Evolutionary conservation across 2,888 invertebrate species (phyloP), one percentile per base, ranked within the genome.

Genomic region (Bembecia ichneumoniformis): DNA sequence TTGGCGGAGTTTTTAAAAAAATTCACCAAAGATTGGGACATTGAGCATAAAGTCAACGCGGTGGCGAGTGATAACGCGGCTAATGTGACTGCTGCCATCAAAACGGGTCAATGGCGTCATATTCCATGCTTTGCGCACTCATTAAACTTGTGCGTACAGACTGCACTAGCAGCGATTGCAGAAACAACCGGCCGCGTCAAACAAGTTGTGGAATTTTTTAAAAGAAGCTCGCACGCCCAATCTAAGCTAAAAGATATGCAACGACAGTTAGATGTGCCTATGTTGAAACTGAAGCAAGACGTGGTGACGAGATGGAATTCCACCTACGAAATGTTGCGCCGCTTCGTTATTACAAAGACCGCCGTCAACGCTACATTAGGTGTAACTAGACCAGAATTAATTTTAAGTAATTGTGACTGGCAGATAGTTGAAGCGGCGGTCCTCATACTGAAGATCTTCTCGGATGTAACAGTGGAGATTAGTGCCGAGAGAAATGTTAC

Each of bases 381-480:
- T 3, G 3, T 48, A 3, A 14, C 15, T 47, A 51, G 56, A 14
- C 40, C 51, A 36, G 56, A 61, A 0, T 13, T 58, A n/a, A 46
- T 10, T 34, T 46, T 59, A 43, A 7, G 46, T 1, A 35, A 40
- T n/a, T 40, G 56, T 1, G 55, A 59, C 7, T 60, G 62, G 60
- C 3, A 0, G 3, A 9, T 57, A 1, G 48, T 55, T n/a, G 49
- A 49, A 47, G 51, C 28, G 14, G 52, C 49, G 1, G 36, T 52
- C 3, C 49, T 48, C 4, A 5, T 60, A 16, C 49, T 58, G 46
- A 52, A 51, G 49, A 46, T 44, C 3, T 61, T 60, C 48, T 57
- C 55, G 16, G 56, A 60, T 0, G 52, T 62, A 0, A 62, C 59
- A 3, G 46, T 34, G 0, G 58, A 64, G 51, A 46, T 43, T 3